Evolutionary conservation across 2,797 vertebrate species (phyloP), one percentile per base, ranked within the genome.

Genomic region (Neosilurus hyrtlii): DNA sequence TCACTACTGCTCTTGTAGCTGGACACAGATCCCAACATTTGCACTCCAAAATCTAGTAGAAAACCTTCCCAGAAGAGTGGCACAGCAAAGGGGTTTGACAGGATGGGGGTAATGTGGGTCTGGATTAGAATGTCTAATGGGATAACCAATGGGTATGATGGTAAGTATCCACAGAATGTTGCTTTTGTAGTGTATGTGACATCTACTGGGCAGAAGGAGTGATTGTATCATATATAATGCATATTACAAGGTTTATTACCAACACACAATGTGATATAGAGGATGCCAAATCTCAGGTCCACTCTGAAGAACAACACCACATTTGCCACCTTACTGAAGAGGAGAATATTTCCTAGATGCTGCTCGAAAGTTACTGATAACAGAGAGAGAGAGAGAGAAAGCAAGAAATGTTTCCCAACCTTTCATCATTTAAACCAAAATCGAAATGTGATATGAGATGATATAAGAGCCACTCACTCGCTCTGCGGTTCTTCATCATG

Each of bases 401-500:
- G 7, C 11, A 52, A 72, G 14, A 14, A 52, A 52, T 15, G n/a
- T n/a, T 71, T 51, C 43, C 43, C 68, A 51, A 2, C 49, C 11
- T n/a, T 7, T 49, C 43, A 51, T 24, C 11, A 35, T 56, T 22
- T 5, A 22, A 9, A 71, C n/a, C 22, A 49, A 43, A 43, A 24
- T 16, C n/a, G 15, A 24, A 24, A 51, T 24, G 2, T 16, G 49
- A 54, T 6, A 9, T 16, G 51, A 52, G 70, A 30, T 16, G 49
- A 54, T 6, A 9, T 16, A 22, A 52, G 43, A 20, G 14, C 1
- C 0, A 94, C 96, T 96, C 88, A 99, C 97, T 96, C 24, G 97
- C 96, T 89, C 97, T 95, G 51, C 97, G 95, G 92, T 99, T 99
- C 94, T 99, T 99, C 97, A 99, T 98, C 97, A 99, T 99, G 77